Conservation (phyloP, 2,888 invertebrate genomes). For the Drosophila borealis region DNA sequence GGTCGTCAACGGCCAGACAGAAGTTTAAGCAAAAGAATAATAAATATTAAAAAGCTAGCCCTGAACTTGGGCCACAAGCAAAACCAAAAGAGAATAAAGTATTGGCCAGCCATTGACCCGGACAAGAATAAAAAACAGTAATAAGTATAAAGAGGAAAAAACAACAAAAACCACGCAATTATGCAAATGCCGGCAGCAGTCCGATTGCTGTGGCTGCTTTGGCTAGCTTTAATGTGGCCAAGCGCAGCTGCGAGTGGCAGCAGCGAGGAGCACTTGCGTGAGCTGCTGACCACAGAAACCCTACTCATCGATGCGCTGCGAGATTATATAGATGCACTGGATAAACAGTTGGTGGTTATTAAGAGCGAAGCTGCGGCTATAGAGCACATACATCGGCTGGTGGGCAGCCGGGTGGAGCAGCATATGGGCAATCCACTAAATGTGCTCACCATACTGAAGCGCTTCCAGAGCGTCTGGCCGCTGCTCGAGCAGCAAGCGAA, state of each 20-base stretch:
- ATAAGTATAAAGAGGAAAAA: conserved; percentile 16
- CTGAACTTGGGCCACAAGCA: conserved; percentile 3
- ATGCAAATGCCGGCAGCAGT: conserved; percentile 61
- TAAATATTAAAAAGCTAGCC: conserved; percentile 7
- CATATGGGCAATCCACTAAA: conserved; percentile 94
- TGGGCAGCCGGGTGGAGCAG: conserved; percentile 57
- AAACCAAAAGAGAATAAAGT: background rate
- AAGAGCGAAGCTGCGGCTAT: conserved; percentile 66
- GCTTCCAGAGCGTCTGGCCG: conserved; percentile 93
- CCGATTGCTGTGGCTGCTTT: conserved; percentile 43
- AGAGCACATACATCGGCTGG: conserved; percentile 64
- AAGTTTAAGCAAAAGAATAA: conserved; percentile 21
- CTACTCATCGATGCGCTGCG: conserved; percentile 70
- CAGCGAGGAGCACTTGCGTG: conserved; percentile 52
- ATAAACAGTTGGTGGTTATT: conserved; percentile 65
- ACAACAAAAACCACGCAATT: conserved; percentile 32
- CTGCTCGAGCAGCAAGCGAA: conserved; percentile 87
- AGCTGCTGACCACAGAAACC: conserved; percentile 71
- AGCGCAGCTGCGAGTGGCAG: conserved; percentile 8
- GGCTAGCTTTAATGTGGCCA: conserved; percentile 29
- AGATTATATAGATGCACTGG: conserved; percentile 69
- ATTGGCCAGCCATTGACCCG: conserved; percentile 57
- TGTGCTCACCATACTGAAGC: conserved; percentile 95
- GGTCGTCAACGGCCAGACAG: conserved; percentile 42
- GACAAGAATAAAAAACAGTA: background rate